Conservation (phyloP, 2,888 invertebrate species). For the Agriopis leucophaearia region DNA sequence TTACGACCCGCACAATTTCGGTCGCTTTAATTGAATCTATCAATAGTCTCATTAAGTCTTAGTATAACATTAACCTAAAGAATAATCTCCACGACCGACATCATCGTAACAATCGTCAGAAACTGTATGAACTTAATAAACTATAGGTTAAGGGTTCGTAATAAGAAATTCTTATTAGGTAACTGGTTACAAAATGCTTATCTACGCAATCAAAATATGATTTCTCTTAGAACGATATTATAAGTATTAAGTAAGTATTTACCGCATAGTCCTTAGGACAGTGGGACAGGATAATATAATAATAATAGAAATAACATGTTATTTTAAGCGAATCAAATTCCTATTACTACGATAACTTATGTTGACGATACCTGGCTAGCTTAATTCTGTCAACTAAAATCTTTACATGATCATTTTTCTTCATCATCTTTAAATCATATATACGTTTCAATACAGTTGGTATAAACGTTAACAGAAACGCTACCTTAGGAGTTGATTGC, state of each 20-base stretch:
- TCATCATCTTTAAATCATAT: too few relatives aligned
- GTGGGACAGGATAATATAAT: too few relatives aligned
- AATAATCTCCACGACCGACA: slow-evolving; percentile 1
- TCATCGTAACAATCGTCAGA: background rate
- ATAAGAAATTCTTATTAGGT: background rate
- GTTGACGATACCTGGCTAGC: too few relatives aligned
- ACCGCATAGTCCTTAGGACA: too few relatives aligned
- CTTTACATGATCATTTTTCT: too few relatives aligned
- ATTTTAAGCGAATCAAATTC: too few relatives aligned
- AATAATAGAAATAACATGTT: too few relatives aligned
- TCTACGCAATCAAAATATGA: background rate
- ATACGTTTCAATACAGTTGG: background rate
- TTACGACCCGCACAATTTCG: slow-evolving; percentile 36
- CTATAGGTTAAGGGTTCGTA: background rate
- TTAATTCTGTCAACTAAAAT: background rate
- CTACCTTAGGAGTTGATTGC: background rate
- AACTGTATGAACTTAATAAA: too few relatives aligned
- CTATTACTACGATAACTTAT: too few relatives aligned
- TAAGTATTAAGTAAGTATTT: too few relatives aligned
- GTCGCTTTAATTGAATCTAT: slow-evolving; percentile 35
- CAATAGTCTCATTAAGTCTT: slow-evolving; percentile 38
- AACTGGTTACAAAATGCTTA: background rate
- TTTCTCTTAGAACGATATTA: too few relatives aligned
- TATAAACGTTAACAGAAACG: background rate
- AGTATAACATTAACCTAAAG: slow-evolving; percentile 29